Conservation (phyloP, 2,113 vertebrate species). For the Pavo muticus region DNA sequence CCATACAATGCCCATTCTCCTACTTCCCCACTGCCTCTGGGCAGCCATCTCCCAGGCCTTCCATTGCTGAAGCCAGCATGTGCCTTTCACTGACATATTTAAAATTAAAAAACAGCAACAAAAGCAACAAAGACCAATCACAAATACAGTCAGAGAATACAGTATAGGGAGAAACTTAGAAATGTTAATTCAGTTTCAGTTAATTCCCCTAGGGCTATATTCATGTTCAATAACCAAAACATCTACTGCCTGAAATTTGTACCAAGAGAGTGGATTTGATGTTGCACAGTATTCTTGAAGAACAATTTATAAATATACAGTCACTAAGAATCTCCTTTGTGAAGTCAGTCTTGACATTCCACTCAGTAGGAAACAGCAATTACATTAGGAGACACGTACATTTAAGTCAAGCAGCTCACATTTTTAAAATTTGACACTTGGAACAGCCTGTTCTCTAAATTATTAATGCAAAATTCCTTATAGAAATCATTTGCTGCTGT, state of each 20-base stretch:
- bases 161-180: neutral
- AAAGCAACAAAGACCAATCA: neutral
- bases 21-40: neutral
- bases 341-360: neutral
- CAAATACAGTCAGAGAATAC: neutral
- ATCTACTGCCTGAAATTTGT: neutral
- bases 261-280: neutral
- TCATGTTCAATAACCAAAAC: neutral
- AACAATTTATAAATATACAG: neutral
- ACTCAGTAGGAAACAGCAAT: neutral
- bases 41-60: neutral
- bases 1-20: neutral
- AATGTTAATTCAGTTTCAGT: neutral
- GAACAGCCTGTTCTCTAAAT: neutral
- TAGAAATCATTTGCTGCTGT: neutral
- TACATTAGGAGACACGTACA: neutral
- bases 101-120: neutral
- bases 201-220: neutral
- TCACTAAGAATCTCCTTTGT: neutral
- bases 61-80: accelerated
- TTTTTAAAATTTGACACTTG: neutral
- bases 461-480: neutral
- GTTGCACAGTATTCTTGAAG: neutral
- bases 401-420: neutral
- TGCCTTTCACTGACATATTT: neutral